Evolutionary conservation across 2,888 invertebrate genomes (phyloP).

Genomic region (Altica lythri): DNA sequence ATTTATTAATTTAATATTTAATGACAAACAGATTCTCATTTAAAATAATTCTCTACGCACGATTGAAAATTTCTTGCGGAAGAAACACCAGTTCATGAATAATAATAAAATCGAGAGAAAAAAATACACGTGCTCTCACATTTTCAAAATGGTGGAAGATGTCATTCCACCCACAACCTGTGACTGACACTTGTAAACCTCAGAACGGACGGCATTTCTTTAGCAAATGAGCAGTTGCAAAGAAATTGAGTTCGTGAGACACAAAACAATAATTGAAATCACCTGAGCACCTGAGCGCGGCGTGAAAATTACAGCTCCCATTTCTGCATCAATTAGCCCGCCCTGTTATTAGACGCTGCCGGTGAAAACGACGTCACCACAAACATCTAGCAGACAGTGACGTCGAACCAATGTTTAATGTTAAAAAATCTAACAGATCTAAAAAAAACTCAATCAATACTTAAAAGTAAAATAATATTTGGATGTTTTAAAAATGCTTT

Average conservation of each 20-base stretch:
- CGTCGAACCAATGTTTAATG: conserved; percentile 3
- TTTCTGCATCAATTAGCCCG: conserved; percentile 56
- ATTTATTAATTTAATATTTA: no score
- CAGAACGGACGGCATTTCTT: conserved; percentile 26
- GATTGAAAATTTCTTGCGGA: no score
- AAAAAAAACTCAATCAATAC: no score
- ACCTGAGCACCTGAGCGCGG: conserved; percentile 50
- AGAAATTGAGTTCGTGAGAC: conserved; percentile 55
- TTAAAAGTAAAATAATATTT: no score
- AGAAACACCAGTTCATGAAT: no score
- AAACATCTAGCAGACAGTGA: conserved; percentile 35
- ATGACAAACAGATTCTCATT: no score
- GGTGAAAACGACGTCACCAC: conserved; percentile 50
- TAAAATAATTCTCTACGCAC: no score
- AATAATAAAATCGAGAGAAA: no score
- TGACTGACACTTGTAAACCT: conserved; percentile 6
- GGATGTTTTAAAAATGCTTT: no score
- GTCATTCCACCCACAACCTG: conserved; percentile 20
- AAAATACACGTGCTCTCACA: neutral
- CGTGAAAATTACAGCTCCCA: conserved; percentile 56
- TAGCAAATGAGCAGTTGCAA: conserved; percentile 52
- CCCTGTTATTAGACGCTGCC: conserved; percentile 55
- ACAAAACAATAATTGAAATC: conserved; percentile 55
- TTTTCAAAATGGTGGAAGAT: conserved; percentile 12
- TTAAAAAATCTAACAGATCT: no score